Base-by-base conservation (phyloP, 2,113 vertebrate genomes). In the Notothenia coriiceps region DNA sequence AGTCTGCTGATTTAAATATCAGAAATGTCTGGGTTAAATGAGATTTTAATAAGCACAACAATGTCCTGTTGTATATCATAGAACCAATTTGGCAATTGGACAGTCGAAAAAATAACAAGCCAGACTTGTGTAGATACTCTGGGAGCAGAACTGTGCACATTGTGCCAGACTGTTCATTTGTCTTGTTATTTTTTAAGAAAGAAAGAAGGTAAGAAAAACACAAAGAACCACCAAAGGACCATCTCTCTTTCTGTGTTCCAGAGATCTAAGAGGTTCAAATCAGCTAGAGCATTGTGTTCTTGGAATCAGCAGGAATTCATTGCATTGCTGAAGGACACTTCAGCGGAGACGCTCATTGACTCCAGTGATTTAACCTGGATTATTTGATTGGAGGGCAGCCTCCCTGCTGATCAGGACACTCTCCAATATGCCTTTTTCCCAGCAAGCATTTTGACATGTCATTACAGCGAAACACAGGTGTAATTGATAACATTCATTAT, bases 361-460 rank as follows among this genome's bases (percentile, higher is more conserved):
- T 60, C 0, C 6, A 64, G 59, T 79, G 54, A 60, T 61, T 82
- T 62, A 61, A 73, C 63, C 57, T 62, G 54, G 44, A 67, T 72
- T 72, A 49, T 64, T 0, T 50, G 25, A 33, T 55, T 35, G 25
- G 6, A 54, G 17, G 22, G 20, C 35, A 40, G 22, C 56, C 44
- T 20, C 55, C 40, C 54, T 61, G 35, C 52, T 65, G 63, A 50
- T 57, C 5, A 17, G 40, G n/a, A 20, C 35, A 25, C 35, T 70
- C 44, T 65, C 40, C 43, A 40, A 40, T 40, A 7, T 5, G 35
- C 35, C 35, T 40, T 40, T 40, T 40, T 40, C 35, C 5, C 35
- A 40, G 35, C 1, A 40, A 6, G 1, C 35, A 40, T 40, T 40
- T 40, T 40, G 35, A 40, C 35, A 40, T 40, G 35, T 40, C 35